Evolutionary conservation across 1,140 invertebrate species (phyloP), one percentile per base, ranked within the genome.

Genomic region (Heliconius eleuchia): DNA sequence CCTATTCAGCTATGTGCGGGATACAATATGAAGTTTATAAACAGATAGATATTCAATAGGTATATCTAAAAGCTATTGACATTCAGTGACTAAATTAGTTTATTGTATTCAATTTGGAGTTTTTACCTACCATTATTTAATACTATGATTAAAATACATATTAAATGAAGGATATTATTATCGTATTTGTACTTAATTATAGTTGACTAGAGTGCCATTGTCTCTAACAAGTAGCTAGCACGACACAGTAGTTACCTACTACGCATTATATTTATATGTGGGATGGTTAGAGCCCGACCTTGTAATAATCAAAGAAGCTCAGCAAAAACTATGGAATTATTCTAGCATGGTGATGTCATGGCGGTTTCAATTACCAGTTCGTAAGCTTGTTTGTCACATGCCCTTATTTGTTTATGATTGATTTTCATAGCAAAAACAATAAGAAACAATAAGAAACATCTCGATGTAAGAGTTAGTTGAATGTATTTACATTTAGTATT

Each of bases 321-420:
- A 81, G 85, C 88, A 93, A 92, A 93, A 92, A 93, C 87, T 87
- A 88, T 90, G 91, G 91, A 92, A 93, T 91, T 91, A 91, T 89
- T 81, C 84, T 84, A 88, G 86, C 88, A 80, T 87, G 87, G 91
- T 94, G 92, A 94, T 94, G 91, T 94, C 92, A 94, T 93, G 89
- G 88, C 86, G 88, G 85, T 87, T 93, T 92, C 89, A 89, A 92
- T 94, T 91, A 92, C 91, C 84, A 86, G 84, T 87, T 86, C 87
- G 79, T 85, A 88, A 87, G 89, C 89, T 92, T 91, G 90, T 85
- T 80, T 89, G 87, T 88, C 85, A 88, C 80, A 87, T 87, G 83
- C 83, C 76, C 72, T 79, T 88, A 86, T 79, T 80, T 81, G 83
- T 84, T 77, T 75, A 83, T 83, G 79, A 83, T 82, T 83, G 81